Percentiles rank a stretch among this genome's conserved stretches.
Conservation (phyloP, 2,888 invertebrate genomes). For the Scrobipalpa atriplicella region DNA sequence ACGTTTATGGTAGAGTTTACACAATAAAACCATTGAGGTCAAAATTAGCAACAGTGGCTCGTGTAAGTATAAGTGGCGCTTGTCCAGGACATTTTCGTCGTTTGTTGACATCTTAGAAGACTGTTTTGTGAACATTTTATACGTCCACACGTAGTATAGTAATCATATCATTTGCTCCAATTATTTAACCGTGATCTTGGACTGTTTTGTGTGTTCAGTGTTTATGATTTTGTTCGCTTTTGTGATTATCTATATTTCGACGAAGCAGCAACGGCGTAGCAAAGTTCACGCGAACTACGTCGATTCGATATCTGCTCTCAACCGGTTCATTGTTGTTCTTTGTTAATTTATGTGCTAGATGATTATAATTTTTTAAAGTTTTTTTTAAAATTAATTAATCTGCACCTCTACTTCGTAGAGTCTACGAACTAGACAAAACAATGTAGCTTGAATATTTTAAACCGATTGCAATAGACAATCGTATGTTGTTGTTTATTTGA, state of each 20-base stretch:
- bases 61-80: background rate
- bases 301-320: slow-evolving; percentile 39
- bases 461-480: background rate
- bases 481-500: slow-evolving; percentile 22
- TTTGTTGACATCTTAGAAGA: background rate
- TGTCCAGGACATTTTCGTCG: background rate
- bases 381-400: background rate
- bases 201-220: background rate
- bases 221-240: background rate
- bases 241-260: slow-evolving; percentile 21
- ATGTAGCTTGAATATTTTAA: background rate
- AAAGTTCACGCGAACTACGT: slow-evolving; percentile 41
- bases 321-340: slow-evolving; percentile 34
- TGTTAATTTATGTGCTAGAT: slow-evolving; percentile 1
- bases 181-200: slow-evolving; percentile 19
- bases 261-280: too few relatives aligned
- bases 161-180: background rate
- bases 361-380: background rate
- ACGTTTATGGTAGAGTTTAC: background rate
- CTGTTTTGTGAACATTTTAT: background rate
- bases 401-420: too few relatives aligned
- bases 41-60: slow-evolving; percentile 12
- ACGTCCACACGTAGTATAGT: background rate
- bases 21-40: slow-evolving; percentile 21
- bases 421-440: background rate